Conservation (phyloP, 2,113 vertebrate species). For the Anguilla rostrata region DNA sequence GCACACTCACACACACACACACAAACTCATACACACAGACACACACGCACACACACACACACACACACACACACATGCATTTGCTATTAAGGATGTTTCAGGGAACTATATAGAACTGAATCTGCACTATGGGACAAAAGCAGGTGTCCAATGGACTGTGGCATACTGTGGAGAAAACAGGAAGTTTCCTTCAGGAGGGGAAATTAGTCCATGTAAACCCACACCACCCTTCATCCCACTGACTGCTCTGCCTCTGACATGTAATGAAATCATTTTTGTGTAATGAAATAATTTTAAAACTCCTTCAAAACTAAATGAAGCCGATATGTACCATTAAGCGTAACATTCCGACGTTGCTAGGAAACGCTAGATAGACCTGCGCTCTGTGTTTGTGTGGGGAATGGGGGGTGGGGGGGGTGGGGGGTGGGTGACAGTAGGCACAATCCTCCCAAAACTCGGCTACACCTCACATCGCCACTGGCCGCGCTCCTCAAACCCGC, state of each 20-base stretch:
- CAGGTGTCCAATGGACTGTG: background rate
- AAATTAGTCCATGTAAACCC: background rate
- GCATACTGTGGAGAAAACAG: background rate
- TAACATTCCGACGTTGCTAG: slow-evolving; percentile 24
- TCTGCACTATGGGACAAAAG: background rate
- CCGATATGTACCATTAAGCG: slow-evolving; percentile 3
- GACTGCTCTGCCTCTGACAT: background rate
- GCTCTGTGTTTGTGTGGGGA: slow-evolving; percentile 12
- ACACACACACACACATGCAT: background rate
- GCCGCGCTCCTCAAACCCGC: background rate
- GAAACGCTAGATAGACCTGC: background rate
- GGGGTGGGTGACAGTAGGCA: background rate
- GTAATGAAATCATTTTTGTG: background rate
- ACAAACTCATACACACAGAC: background rate
- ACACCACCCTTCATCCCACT: background rate
- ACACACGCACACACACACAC: background rate
- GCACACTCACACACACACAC: no score
- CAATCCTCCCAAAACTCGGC: background rate
- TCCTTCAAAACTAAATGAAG: background rate
- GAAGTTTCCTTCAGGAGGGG: background rate
- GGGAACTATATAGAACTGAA: background rate
- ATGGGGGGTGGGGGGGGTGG: background rate
- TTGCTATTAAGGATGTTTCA: background rate
- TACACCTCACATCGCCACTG: background rate
- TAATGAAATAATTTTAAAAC: background rate